A percentile compares a stretch with the other conserved stretches of the same genome.
Conservation (phyloP, 2,797 vertebrate genomes). For the Leptodactylus fallax region DNA sequence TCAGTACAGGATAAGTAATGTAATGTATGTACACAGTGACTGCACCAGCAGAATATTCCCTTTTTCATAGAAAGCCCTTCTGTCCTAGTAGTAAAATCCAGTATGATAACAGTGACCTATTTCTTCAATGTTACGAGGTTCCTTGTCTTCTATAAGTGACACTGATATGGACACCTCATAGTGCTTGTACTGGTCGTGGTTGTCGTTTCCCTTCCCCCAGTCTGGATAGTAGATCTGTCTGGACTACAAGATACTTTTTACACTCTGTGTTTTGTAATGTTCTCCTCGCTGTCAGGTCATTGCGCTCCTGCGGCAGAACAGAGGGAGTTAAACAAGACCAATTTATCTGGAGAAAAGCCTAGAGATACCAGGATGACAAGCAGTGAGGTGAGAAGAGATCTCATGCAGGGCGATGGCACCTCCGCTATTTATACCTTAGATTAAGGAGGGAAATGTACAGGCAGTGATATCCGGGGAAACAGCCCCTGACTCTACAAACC, state of each 20-base stretch:
- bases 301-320: not conserved
- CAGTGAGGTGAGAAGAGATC: slow-evolving; percentile 15
- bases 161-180: too few relatives aligned
- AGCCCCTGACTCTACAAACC: too few relatives aligned
- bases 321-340: not conserved
- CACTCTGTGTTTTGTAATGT: not conserved
- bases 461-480: too few relatives aligned
- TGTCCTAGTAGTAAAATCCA: too few relatives aligned
- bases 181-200: not conserved
- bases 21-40: too few relatives aligned
- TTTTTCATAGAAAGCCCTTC: too few relatives aligned
- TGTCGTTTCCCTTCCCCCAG: not conserved
- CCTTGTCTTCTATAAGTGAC: too few relatives aligned
- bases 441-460: not conserved
- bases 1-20: too few relatives aligned
- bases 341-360: not conserved
- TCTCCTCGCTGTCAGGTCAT: not conserved
- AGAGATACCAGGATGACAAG: slow-evolving; percentile 8
- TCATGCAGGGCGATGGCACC: slow-evolving; percentile 48
- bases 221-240: not conserved
- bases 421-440: slow-evolving; percentile 24
- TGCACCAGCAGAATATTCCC: too few relatives aligned
- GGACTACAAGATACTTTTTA: not conserved
- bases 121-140: too few relatives aligned
- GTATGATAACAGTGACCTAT: too few relatives aligned